These are phyloP conservation scores for Sipunculus nudus DNA, from an alignment of 2,888 invertebrate genomes.

Conservation along the genomic window DNA sequence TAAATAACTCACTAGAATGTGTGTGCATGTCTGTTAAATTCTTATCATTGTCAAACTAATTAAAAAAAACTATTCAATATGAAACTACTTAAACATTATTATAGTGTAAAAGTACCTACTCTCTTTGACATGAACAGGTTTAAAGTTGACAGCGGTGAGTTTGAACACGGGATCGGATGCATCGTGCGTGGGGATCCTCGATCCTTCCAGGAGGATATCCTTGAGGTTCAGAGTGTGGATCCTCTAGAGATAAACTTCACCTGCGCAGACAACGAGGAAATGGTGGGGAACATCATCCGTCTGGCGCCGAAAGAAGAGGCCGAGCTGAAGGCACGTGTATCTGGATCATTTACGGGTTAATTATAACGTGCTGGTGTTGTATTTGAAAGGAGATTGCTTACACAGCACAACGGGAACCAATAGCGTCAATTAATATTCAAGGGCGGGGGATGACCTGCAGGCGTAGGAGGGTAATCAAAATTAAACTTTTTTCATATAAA, in stretches of 20 bases:
- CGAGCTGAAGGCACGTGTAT: slow-evolving; percentile 35
- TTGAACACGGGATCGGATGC: slow-evolving; percentile 44
- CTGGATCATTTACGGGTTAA: too few relatives aligned
- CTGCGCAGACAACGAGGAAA: slow-evolving; percentile 51
- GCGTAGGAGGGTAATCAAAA: too few relatives aligned
- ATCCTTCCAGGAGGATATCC: slow-evolving; percentile 33
- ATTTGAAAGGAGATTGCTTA: too few relatives aligned
- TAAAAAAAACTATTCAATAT: background rate
- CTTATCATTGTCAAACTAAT: background rate
- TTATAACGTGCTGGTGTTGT: too few relatives aligned
- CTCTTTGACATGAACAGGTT: too few relatives aligned
- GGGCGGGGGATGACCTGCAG: too few relatives aligned
- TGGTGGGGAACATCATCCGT: slow-evolving; percentile 51
- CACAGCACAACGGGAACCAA: too few relatives aligned
- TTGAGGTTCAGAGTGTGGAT: slow-evolving; percentile 36
- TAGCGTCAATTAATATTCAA: too few relatives aligned
- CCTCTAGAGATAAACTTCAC: slow-evolving; percentile 43
- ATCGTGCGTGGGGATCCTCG: slow-evolving; percentile 43
- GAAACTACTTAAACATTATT: background rate
- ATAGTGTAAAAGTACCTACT: too few relatives aligned
- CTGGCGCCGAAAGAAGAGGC: slow-evolving; percentile 25
- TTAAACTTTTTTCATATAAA: too few relatives aligned
- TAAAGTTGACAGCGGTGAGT: slow-evolving; percentile 9
- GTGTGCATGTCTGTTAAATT: too few relatives aligned
- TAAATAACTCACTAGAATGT: too few relatives aligned